Evolutionary conservation across 92 coral and sea anemone species (phyloP).

Genomic region (Zoanthus gigantus): DNA sequence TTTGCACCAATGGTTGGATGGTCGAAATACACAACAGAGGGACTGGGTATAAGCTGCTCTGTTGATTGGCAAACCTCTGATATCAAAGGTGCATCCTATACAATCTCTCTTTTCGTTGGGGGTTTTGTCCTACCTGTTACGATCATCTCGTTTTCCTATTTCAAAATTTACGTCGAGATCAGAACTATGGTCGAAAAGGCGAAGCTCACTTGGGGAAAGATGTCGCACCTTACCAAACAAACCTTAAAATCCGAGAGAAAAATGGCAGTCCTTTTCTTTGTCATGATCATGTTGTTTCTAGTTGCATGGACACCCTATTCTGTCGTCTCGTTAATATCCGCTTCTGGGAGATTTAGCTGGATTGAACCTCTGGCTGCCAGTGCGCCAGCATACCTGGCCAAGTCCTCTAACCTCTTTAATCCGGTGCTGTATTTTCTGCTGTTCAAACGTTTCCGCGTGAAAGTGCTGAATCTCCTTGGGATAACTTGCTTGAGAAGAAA

Average conservation of each 20-base stretch:
- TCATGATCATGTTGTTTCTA: slow-evolving; percentile 68
- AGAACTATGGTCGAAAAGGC: slow-evolving; percentile 59
- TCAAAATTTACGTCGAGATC: slow-evolving; percentile 51
- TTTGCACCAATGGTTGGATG: background rate
- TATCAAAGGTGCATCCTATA: background rate
- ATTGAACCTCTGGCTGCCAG: slow-evolving; percentile 38
- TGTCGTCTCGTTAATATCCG: background rate
- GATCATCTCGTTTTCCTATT: slow-evolving; percentile 53
- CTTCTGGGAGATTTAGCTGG: slow-evolving; percentile 42
- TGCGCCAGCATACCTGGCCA: slow-evolving; percentile 53
- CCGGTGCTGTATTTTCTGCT: slow-evolving; percentile 81
- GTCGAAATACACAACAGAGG: background rate
- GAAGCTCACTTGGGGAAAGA: slow-evolving; percentile 63
- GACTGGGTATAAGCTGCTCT: background rate
- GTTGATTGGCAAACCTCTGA: slow-evolving; percentile 1
- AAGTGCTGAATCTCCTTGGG: background rate
- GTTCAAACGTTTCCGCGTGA: slow-evolving; percentile 61
- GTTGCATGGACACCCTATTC: slow-evolving; percentile 68
- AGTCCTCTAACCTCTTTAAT: slow-evolving; percentile 60
- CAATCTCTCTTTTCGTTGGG: background rate
- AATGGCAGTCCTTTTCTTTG: slow-evolving; percentile 56
- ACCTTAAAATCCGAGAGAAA: slow-evolving; percentile 51
- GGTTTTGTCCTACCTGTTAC: slow-evolving; percentile 15
- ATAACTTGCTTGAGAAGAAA: background rate
- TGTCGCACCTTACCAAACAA: slow-evolving; percentile 52